Evolutionary conservation across 2,797 vertebrate genomes (phyloP).

Genomic region (Decapterus maruadsi): DNA sequence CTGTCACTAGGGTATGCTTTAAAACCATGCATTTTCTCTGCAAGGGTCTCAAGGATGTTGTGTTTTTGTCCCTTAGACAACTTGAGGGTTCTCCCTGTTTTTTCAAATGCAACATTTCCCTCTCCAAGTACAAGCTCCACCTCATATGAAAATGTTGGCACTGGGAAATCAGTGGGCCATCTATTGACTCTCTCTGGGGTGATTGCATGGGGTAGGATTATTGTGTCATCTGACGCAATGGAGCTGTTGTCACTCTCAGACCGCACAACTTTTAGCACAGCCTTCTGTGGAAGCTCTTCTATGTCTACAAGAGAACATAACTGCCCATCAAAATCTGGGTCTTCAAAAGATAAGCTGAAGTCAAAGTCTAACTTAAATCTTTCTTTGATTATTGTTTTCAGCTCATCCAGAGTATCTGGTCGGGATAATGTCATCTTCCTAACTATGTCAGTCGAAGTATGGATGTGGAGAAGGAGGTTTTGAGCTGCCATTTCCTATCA

Average conservation of each 20-base stretch:
- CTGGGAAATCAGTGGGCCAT: constrained; percentile 39
- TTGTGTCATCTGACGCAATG: constrained; percentile 49
- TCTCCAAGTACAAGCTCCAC: constrained; percentile 32
- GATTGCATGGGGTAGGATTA: constrained; percentile 45
- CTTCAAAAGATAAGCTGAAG: constrained; percentile 6
- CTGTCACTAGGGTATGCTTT: constrained; percentile 50
- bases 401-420: constrained; percentile 37
- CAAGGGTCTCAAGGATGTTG: constrained; percentile 48
- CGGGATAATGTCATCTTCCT: constrained; percentile 23
- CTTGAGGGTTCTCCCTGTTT: constrained; percentile 25
- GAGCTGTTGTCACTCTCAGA: constrained; percentile 44
- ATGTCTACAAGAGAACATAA: too few species aligned
- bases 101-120: constrained; percentile 41
- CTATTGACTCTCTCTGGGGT: constrained; percentile 24
- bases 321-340: constrained; percentile 34
- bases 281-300: constrained; percentile 33
- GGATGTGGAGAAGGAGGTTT: constrained; percentile 23
- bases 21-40: constrained; percentile 40
- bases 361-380: constrained; percentile 31
- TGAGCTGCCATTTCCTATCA: constrained; percentile 35
- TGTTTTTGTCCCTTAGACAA: constrained; percentile 55
- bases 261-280: constrained; percentile 30
- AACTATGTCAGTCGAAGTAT: constrained; percentile 30
- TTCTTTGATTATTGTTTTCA: constrained; percentile 28
- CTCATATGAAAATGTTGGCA: constrained; percentile 51